Evolutionary conservation across 2,888 invertebrate species (phyloP).

Genomic region (Macrostomum cliftonense): DNA sequence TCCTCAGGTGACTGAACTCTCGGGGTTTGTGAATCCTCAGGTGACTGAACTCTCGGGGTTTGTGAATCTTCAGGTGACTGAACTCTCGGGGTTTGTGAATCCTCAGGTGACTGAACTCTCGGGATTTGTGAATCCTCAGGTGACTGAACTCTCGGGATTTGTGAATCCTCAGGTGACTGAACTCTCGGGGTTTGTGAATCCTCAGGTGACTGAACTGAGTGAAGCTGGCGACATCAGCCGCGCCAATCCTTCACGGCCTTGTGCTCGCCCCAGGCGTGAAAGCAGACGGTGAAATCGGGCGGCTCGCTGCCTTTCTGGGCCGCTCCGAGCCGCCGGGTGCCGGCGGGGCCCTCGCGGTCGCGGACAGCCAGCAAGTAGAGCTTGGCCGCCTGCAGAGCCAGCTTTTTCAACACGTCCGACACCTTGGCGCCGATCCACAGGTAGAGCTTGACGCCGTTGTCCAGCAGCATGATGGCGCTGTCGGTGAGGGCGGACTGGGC

Average conservation of each 20-base stretch:
- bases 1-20: no score
- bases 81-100: no score
- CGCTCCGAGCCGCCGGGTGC: conserved; percentile 69
- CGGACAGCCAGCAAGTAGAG: conserved; percentile 68
- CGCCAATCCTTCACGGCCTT: conserved; percentile 40
- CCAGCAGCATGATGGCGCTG: conserved; percentile 92
- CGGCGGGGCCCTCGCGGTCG: conserved; percentile 66
- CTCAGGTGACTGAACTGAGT: no score
- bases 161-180: no score
- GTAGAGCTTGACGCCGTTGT: conserved; percentile 69
- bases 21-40: no score
- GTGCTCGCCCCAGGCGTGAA: conserved; percentile 90
- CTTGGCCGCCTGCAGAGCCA: conserved; percentile 50
- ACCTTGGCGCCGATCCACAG: conserved; percentile 89
- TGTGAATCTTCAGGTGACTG: no score
- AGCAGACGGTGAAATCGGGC: conserved; percentile 80
- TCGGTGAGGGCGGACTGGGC: conserved; percentile 52
- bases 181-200: no score
- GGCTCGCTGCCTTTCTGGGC: conserved; percentile 91
- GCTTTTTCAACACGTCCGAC: conserved; percentile 93
- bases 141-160: no score
- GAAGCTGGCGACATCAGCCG: conserved; percentile 2
- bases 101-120: no score
- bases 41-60: no score
- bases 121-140: no score